Base-by-base conservation (phyloP, 2,113 vertebrate species). In the Nycticorax nycticorax region DNA sequence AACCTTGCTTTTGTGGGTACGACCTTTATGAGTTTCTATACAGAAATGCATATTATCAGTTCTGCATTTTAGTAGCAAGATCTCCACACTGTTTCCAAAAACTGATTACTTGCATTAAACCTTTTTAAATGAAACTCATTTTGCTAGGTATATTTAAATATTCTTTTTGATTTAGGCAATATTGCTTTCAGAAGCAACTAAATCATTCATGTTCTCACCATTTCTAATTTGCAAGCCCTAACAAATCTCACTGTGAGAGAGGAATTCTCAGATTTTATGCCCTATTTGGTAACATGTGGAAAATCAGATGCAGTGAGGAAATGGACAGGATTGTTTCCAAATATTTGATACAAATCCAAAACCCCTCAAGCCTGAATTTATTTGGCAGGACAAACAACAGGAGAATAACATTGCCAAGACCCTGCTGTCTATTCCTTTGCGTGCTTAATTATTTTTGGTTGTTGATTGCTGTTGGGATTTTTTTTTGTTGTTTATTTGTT, bases 311-410 rank as follows among this genome's bases (percentile, higher is more conserved):
- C 57, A 88, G 67, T 1, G 2, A 87, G n/a, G 82, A 96, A 97
- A 94, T 35, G 14, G 87, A 89, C 45, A 92, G 84, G 75, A 92
- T 93, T 95, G 53, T 78, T 97, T 94, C 73, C 77, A 94, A 93
- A 87, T 84, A 97, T 93, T 95, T 96, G 92, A 95, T 87, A 89
- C 14, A 85, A 88, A 79, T 91, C 89, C 91, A 96, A 91, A 92
- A 10, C 17, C 71, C 89, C 27, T 94, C 68, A 62, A 91, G 92
- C 78, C 41, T 66, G 67, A 83, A 97, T 95, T 90, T 96, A 74
- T 92, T 91, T 97, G 93, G 89, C 92, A 96, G 69, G 52, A 82
- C 6, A 85, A 82, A 97, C 87, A 96, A 95, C 56, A 88, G 27
- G 33, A 75, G 4, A 74, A 55, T 48, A 89, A 57, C 21, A 53